Percentiles rank a stretch among this genome's conserved stretches.
These are phyloP conservation scores for Drosophila oshimai DNA, from an alignment of 1,140 invertebrate species.

Conservation along the genomic window DNA sequence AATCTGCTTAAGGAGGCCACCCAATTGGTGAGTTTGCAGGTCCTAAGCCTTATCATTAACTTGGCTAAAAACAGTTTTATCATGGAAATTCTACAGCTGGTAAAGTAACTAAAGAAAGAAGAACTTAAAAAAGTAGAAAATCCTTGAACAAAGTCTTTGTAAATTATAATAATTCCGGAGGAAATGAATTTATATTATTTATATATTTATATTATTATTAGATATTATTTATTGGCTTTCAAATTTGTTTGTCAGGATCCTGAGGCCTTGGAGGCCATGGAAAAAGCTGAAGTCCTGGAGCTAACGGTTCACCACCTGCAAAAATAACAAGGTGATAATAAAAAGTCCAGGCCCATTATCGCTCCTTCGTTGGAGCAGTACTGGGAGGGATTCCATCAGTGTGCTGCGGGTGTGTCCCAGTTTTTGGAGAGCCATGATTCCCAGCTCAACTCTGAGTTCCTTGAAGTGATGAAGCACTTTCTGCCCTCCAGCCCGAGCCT, in stretches of 20 bases:
- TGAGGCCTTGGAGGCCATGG: conserved; percentile 91
- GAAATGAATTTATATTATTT: no score
- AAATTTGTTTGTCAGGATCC: no score
- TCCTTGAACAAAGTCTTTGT: no score
- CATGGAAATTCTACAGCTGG: no score
- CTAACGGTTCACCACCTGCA: conserved; percentile 92
- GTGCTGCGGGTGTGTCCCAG: conserved; percentile 6
- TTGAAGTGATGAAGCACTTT: background rate
- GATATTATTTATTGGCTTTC: no score
- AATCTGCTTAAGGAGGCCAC: conserved; percentile 90
- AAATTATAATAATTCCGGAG: no score
- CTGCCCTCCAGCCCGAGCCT: background rate
- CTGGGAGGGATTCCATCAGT: conserved; percentile 29
- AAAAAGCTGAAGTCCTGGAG: conserved; percentile 95
- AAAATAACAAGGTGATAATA: conserved; percentile 85
- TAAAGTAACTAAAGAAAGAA: no score
- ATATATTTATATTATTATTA: no score
- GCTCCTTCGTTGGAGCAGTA: conserved; percentile 4
- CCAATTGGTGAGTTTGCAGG: conserved; percentile 83
- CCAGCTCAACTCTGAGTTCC: background rate
- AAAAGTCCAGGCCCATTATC: no score
- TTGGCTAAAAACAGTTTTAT: no score
- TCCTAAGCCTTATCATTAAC: no score
- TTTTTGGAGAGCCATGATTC: conserved; percentile 1
- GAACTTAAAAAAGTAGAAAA: no score